Base-by-base conservation (phyloP, 2,113 vertebrate species). In the Sprattus sprattus region DNA sequence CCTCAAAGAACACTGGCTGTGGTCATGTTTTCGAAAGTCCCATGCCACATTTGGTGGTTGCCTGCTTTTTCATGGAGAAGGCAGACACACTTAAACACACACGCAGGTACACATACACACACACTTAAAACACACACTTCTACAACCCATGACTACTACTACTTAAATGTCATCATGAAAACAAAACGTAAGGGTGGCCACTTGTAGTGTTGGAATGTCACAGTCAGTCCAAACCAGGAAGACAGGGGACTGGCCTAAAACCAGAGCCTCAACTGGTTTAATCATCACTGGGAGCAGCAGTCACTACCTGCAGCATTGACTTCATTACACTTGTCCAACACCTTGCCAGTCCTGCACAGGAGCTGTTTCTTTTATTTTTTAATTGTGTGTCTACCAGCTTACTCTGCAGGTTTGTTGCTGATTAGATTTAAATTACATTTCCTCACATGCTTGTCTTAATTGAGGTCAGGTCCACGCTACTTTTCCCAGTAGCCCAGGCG, bases 401-500 rank as follows among this genome's bases (percentile, higher is more conserved):
- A 89, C 89, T 83, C 85, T 87, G 90, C 90, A 93, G 89, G 87
- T 91, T 91, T 90, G 90, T 85, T 88, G 85, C 88, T 89, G 89
- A 92, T 92, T 92, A 89, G 82, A 91, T 91, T 93, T 86, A 89
- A 93, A 93, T 91, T 83, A 91, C 91, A 89, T 88, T 89, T 91
- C 89, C 87, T 91, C 87, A 91, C 92, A 91, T 49, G 47, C 88
- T 92, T 91, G 90, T 93, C 91, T 92, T 94, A 94, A 94, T 91
- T 93, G 90, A 93, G 92, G 90, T 93, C 88, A 54, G 89, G 88
- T 89, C 84, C 87, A 85, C 86, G 71, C 81, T 84, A 90, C 91
- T 88, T 83, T 16, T 64, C 89, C 89, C 90, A 85, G n/a, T 89
- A 90, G 90, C 86, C 91, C 89, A 80, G 64, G 64, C 64, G 88